Base-by-base conservation (phyloP, 2,888 invertebrate species). In the Acleris cristana region DNA sequence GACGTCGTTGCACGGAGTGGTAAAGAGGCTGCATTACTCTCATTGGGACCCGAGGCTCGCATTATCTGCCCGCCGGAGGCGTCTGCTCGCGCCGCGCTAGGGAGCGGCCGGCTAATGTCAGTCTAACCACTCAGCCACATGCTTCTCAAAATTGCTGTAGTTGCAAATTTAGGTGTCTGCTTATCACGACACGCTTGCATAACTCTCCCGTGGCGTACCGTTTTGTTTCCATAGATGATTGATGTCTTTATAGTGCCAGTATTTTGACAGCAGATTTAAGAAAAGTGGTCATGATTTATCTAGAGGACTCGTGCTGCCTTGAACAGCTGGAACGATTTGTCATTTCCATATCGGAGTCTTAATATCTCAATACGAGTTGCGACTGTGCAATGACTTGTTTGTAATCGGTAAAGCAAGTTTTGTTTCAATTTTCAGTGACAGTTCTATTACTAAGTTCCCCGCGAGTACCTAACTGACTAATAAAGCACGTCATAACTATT, bases 11-110 rank as follows among this genome's bases (percentile, higher is more conserved):
- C 81, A 83, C 82, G 78, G 85, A 82, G 84, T 82, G 84, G 87
- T 89, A 88, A 90, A 90, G 88, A 89, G 87, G 86, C 82, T 79
- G 85, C 86, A 89, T 90, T 90, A 90, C 87, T 88, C 88, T 88
- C 85, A 88, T 89, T 86, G 86, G 81, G 79, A 89, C 90, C 87
- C 76, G 77, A 76, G 86, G 90, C 83, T 78, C 72, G 77, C 81
- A 91, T 91, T 90, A 91, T 83, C 86, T 79, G 79, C 76, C 81
- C 79, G 87, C 89, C 84, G 78, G 74, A 74, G 85, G 89, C 84
- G 80, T 75, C 73, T 74, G 79, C 80, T 79, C 76, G 79, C 78
- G 78, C 79, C 73, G 78, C 79, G 78, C 81, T 80, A 81, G 74
- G 76, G 74, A 76, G 70, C 70, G 65, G 52, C 69, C 63, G 64